phyloP scores from a whole-genome alignment of 2,888 invertebrate genomes.

The Pseudanteris insignis region DNA sequence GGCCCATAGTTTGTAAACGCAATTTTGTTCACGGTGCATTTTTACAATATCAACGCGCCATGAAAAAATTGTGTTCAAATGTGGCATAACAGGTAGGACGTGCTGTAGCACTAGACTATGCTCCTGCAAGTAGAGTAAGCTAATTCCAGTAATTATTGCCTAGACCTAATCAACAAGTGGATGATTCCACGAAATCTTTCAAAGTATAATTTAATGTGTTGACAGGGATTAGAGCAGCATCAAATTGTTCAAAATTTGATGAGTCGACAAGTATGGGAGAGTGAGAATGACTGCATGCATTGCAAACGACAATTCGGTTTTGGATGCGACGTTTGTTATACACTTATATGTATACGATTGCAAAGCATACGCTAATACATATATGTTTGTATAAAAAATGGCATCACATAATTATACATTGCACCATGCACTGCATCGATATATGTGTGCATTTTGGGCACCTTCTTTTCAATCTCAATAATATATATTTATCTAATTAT shows the following conservation, averaged over 20 bases:
- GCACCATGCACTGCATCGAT: slow-evolving; percentile 67
- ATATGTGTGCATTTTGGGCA: slow-evolving; percentile 67
- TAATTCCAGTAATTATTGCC: slow-evolving; percentile 45
- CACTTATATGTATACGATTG: slow-evolving; percentile 37
- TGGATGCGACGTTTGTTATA: slow-evolving; percentile 62
- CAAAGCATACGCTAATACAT: too few relatives aligned
- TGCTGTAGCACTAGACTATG: slow-evolving; percentile 60
- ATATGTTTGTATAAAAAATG: slow-evolving; percentile 56
- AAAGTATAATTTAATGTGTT: not conserved
- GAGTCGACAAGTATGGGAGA: slow-evolving; percentile 62
- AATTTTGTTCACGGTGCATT: slow-evolving; percentile 23
- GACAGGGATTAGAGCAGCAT: too few relatives aligned
- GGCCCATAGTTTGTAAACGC: too few relatives aligned
- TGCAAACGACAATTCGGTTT: slow-evolving; percentile 65
- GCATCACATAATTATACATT: slow-evolving; percentile 65
- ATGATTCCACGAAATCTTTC: slow-evolving; percentile 9
- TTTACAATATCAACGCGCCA: slow-evolving; percentile 17
- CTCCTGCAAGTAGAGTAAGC: slow-evolving; percentile 64
- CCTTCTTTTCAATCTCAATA: slow-evolving; percentile 65
- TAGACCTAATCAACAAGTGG: slow-evolving; percentile 19
- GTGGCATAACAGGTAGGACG: slow-evolving; percentile 63
- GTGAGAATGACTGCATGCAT: slow-evolving; percentile 67
- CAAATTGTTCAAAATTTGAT: slow-evolving; percentile 1
- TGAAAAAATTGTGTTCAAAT: slow-evolving; percentile 44
- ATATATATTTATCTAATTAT: slow-evolving; percentile 48